Evolutionary conservation across 2,113 vertebrate genomes (phyloP), one percentile per base, ranked within the genome.

Genomic region (Pica pica): DNA sequence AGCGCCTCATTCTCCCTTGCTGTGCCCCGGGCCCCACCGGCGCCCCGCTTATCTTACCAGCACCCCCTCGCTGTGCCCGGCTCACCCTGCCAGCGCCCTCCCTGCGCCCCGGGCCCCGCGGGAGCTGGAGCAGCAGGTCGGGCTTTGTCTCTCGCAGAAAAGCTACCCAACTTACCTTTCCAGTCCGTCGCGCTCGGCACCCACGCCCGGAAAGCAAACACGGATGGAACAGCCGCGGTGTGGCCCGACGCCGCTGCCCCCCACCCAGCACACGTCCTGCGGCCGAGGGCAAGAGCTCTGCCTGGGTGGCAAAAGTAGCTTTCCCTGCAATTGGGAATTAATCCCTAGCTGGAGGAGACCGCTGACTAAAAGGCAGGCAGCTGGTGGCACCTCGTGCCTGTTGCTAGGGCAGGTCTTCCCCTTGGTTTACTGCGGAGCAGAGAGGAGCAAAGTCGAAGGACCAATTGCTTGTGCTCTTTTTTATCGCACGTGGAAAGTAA

Each of bases 201-300:
- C 84, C 91, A 87, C 94, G 2, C 94, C 96, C 82, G 27, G 47
- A 95, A 94, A 91, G 42, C 90, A 95, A 96, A 93, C 94, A 94
- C 14, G 10, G 85, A 19, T 23, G n/a, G 53, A 73, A 76, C 39
- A 79, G 64, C 67, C 18, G 27, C 3, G 3, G 33, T 5, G 26
- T 44, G 56, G 69, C 73, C 47, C 3, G 8, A 14, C 6, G 3
- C 57, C 2, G 6, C 80, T 30, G 61, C 22, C 79, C 59, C 27
- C 20, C 6, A 21, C 46, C 53, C 11, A 6, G 53, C 68, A 1
- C 27, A 4, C 1, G 20, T n/a, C 78, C 94, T 6, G 65, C 1
- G 13, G 76, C 53, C 2, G 10, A 4, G 44, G 60, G 44, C 6
- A 5, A 55, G 39, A 70, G 59, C 77, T 46, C 75, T 37, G 79